Conservation (phyloP, 2,888 invertebrate genomes). For the Caenorhabditis sinica region DNA sequence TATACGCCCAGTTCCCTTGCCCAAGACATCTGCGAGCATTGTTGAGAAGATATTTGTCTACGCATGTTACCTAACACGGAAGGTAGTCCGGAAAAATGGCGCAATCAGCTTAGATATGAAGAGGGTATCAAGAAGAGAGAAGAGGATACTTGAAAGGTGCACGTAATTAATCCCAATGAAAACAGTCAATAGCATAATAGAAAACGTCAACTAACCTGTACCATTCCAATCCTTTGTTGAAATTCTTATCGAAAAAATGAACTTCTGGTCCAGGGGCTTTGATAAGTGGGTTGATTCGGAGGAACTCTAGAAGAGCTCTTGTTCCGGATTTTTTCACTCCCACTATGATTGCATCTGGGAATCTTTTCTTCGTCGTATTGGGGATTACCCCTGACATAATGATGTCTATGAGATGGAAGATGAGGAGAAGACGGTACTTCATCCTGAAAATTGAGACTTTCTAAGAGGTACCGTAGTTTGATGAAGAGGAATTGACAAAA, state of each 20-base stretch:
- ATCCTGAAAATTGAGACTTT: slow-evolving; percentile 52
- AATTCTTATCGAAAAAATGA: slow-evolving; percentile 97
- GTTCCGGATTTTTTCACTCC: slow-evolving; percentile 95
- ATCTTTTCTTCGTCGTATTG: slow-evolving; percentile 64
- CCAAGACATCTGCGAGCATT: slow-evolving; percentile 41
- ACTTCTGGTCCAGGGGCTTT: slow-evolving; percentile 95
- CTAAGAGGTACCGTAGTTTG: not conserved
- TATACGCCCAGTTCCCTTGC: slow-evolving; percentile 26
- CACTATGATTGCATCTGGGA: slow-evolving; percentile 94
- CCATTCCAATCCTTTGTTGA: slow-evolving; percentile 94
- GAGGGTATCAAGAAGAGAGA: slow-evolving; percentile 45
- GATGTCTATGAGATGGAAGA: slow-evolving; percentile 18
- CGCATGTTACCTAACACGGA: slow-evolving; percentile 60
- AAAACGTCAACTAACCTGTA: slow-evolving; percentile 86
- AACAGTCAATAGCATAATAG: slow-evolving; percentile 48
- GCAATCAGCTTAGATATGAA: slow-evolving; percentile 50
- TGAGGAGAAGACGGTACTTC: slow-evolving; percentile 54
- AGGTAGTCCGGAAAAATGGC: slow-evolving; percentile 55
- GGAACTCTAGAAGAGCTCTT: slow-evolving; percentile 92
- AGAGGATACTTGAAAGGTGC: slow-evolving; percentile 48
- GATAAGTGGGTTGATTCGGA: slow-evolving; percentile 92
- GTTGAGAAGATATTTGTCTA: slow-evolving; percentile 38
- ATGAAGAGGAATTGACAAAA: not conserved
- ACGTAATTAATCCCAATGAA: slow-evolving; percentile 62
- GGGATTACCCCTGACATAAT: slow-evolving; percentile 10